Conservation (phyloP, 2,113 vertebrate genomes). For the Anhinga rufa region DNA sequence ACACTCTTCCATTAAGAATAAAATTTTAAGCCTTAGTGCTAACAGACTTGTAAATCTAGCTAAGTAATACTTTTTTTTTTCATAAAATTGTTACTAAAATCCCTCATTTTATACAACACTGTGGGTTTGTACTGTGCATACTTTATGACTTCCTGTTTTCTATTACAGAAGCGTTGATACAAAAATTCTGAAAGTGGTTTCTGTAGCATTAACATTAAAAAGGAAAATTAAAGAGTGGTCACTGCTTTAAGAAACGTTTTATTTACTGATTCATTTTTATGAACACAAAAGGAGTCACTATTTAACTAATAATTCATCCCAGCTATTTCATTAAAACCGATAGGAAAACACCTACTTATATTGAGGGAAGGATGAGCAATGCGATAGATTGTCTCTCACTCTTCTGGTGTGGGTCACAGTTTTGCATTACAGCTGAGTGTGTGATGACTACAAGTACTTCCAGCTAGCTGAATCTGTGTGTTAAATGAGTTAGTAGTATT, state of each 20-base stretch:
- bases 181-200: neutral
- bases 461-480: neutral
- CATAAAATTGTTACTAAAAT: neutral
- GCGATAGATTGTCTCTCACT: neutral
- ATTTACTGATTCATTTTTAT: neutral
- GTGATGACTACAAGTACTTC: neutral
- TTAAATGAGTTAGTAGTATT: constrained; percentile 1
- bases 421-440: neutral
- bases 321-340: neutral
- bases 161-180: neutral
- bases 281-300: neutral
- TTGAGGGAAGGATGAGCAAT: neutral
- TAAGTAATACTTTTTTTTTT: neutral
- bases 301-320: neutral
- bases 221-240: neutral
- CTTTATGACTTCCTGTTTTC: neutral
- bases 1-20: neutral
- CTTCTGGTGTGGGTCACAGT: neutral
- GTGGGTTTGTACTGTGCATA: neutral
- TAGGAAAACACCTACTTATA: neutral
- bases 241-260: neutral
- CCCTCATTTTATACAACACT: neutral
- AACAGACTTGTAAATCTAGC: neutral
- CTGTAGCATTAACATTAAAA: neutral
- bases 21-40: neutral